Evolutionary conservation across 2,888 invertebrate species (phyloP).

Genomic region (Eledone cirrhosa): DNA sequence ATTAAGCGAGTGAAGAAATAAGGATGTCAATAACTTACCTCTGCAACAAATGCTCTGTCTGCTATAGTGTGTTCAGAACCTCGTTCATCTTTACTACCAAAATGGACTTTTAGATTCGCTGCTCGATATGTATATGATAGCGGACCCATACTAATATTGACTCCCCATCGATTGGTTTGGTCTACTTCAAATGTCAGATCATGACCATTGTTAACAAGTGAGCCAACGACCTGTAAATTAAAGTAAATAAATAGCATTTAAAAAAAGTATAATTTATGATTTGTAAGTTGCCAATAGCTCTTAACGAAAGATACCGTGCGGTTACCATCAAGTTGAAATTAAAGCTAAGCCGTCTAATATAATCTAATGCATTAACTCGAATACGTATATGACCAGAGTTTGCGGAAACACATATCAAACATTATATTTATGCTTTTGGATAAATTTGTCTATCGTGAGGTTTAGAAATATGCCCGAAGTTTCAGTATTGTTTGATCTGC

Average conservation of each 20-base stretch:
- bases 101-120: conserved; percentile 83
- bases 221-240: conserved; percentile 80
- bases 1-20: too few species aligned
- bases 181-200: conserved; percentile 75
- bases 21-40: conserved; percentile 73
- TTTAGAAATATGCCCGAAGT: too few species aligned
- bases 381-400: too few species aligned
- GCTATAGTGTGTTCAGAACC: conserved; percentile 98
- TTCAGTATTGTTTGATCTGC: too few species aligned
- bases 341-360: too few species aligned
- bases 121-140: conserved; percentile 94
- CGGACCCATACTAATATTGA: conserved; percentile 90
- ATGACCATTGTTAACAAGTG: conserved; percentile 92
- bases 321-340: too few species aligned
- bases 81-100: conserved; percentile 79
- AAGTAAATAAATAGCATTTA: background rate
- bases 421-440: too few species aligned
- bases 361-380: too few species aligned
- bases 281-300: too few species aligned
- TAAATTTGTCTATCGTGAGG: too few species aligned
- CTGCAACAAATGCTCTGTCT: conserved; percentile 95
- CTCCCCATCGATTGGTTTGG: conserved; percentile 32
- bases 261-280: background rate
- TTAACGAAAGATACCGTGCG: too few species aligned
- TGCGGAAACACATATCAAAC: too few species aligned